phyloP scores from a whole-genome alignment of 2,797 vertebrate species.

The Chromobotia macracanthus region DNA sequence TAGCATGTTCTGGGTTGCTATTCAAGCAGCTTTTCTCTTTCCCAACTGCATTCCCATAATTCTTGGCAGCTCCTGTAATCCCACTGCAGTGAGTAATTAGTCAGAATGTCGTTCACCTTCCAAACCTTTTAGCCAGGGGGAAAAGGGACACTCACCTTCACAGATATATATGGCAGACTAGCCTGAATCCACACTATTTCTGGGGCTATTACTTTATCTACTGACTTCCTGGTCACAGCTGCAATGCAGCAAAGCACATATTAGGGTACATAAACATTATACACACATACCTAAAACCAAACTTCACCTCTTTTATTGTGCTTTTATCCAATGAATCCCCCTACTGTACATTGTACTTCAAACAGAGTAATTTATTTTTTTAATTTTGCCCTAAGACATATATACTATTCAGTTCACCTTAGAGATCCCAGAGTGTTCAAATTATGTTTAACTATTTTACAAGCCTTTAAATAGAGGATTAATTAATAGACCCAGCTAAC shows the following conservation, averaged over 20 bases:
- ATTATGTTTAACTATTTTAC: not conserved
- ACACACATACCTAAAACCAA: not conserved
- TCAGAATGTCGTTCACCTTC: conserved; percentile 61
- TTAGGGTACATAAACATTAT: not conserved
- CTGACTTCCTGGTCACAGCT: not conserved
- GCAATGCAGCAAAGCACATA: conserved; percentile 29
- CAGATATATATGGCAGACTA: conserved; percentile 20
- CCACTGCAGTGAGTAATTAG: conserved; percentile 63
- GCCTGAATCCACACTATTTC: conserved; percentile 20
- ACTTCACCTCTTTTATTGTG: not conserved
- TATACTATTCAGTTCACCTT: conserved; percentile 8
- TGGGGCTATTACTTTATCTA: conserved; percentile 4
- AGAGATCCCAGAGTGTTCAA: too few species aligned
- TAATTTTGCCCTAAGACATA: not conserved
- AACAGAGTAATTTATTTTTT: not conserved
- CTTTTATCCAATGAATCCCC: conserved; percentile 15
- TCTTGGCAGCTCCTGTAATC: conserved; percentile 64
- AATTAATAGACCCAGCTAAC: not conserved
- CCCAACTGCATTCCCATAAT: conserved; percentile 42
- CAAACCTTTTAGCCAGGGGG: conserved; percentile 54
- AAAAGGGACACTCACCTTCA: conserved; percentile 55
- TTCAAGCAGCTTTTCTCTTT: conserved; percentile 41
- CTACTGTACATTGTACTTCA: not conserved
- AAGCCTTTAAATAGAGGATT: not conserved
- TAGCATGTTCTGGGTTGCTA: conserved; percentile 48